Conservation (phyloP, 1,140 invertebrate species). For the Drosophila mauritiana region DNA sequence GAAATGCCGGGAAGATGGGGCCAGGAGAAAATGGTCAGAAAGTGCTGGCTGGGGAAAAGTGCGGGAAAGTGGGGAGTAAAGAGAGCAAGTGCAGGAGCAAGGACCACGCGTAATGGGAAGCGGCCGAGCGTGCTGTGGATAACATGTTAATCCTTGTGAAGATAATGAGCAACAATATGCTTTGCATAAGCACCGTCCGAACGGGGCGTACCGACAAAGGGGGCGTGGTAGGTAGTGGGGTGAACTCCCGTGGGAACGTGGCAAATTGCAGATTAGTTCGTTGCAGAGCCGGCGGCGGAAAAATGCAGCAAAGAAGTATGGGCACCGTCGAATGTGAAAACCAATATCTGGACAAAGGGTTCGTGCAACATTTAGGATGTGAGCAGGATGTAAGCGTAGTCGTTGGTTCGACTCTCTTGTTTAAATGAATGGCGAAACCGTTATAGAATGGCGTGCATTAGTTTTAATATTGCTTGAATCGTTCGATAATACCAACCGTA, state of each 20-base stretch:
- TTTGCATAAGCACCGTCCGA: conserved; percentile 63
- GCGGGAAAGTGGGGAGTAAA: background rate
- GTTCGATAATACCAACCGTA: too few relatives aligned
- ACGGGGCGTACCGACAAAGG: background rate
- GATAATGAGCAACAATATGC: conserved; percentile 80
- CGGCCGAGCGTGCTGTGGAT: conserved; percentile 69
- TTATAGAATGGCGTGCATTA: too few relatives aligned
- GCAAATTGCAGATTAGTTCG: conserved; percentile 32
- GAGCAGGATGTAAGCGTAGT: background rate
- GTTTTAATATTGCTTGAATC: too few relatives aligned
- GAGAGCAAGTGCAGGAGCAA: background rate
- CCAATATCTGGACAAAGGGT: conserved; percentile 28
- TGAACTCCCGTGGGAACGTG: conserved; percentile 15
- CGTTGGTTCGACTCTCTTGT: too few relatives aligned
- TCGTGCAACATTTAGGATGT: conserved; percentile 16
- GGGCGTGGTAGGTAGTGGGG: background rate
- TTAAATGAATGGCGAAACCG: too few relatives aligned
- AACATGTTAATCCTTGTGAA: conserved; percentile 75
- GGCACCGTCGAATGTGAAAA: conserved; percentile 7
- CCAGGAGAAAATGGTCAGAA: background rate
- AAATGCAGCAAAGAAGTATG: background rate
- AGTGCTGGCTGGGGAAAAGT: background rate
- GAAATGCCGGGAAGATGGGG: background rate
- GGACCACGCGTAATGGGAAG: conserved; percentile 29
- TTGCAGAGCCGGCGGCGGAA: conserved; percentile 3